Evolutionary conservation across 2,797 vertebrate genomes (phyloP).

Genomic region (Acomys russatus): DNA sequence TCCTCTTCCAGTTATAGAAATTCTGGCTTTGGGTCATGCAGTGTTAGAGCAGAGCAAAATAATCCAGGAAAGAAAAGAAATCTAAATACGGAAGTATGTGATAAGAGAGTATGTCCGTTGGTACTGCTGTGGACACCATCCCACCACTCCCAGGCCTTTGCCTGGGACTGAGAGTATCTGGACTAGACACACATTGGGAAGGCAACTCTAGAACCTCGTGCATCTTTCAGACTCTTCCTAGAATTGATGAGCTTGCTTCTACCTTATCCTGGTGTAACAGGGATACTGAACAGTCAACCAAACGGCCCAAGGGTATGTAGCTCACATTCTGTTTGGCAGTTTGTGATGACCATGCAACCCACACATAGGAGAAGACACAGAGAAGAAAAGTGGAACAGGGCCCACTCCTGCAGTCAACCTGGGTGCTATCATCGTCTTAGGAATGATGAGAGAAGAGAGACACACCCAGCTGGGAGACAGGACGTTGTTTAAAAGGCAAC

Average conservation of each 20-base stretch:
- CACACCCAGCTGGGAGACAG: background rate
- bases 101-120: background rate
- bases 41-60: background rate
- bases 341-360: background rate
- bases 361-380: background rate
- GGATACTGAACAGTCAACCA: background rate
- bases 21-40: background rate
- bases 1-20: background rate
- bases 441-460: background rate
- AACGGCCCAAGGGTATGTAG: background rate
- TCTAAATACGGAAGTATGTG: background rate
- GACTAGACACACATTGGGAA: background rate
- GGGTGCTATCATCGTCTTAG: background rate
- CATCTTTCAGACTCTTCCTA: conserved; percentile 8
- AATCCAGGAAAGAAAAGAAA: background rate
- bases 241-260: background rate
- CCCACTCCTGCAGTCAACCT: background rate
- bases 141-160: background rate
- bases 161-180: background rate
- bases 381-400: background rate
- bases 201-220: background rate
- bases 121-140: background rate
- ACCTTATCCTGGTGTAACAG: background rate
- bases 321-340: background rate
- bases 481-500: background rate